Conservation (phyloP, 2,797 vertebrate species). For the Nyctalus aviator region DNA sequence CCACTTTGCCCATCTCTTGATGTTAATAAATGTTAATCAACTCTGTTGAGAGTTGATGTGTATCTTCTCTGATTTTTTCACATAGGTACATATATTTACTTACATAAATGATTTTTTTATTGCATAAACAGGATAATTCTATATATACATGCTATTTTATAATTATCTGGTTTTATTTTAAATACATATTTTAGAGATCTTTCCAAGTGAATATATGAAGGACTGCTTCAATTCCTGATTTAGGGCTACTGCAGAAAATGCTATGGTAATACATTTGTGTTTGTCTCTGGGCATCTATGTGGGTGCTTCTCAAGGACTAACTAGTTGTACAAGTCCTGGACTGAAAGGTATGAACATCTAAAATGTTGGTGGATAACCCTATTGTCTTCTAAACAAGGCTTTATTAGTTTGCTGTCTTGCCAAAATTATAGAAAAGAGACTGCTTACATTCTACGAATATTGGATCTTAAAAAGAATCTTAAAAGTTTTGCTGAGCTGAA, state of each 20-base stretch:
- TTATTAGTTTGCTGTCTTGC: neutral
- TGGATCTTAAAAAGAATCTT: neutral
- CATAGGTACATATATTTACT: neutral
- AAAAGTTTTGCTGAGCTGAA: neutral
- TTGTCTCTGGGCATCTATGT: neutral
- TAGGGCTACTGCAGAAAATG: neutral
- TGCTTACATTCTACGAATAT: neutral
- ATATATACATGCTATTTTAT: neutral
- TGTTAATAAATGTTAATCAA: neutral
- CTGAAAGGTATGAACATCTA: neutral
- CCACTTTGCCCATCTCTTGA: neutral
- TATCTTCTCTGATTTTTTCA: neutral
- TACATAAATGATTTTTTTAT: neutral
- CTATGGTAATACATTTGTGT: neutral
- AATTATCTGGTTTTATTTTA: constrained; percentile 22
- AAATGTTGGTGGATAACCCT: neutral
- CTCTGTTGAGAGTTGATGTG: neutral
- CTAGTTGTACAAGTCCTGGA: neutral
- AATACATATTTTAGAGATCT: constrained; percentile 23
- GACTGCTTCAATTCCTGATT: neutral
- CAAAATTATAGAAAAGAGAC: neutral
- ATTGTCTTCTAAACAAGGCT: neutral
- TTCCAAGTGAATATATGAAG: neutral
- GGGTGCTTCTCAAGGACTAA: neutral
- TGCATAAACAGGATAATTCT: constrained; percentile 12